Base-by-base conservation (phyloP, 2,888 invertebrate genomes). In the Congeria kusceri region DNA sequence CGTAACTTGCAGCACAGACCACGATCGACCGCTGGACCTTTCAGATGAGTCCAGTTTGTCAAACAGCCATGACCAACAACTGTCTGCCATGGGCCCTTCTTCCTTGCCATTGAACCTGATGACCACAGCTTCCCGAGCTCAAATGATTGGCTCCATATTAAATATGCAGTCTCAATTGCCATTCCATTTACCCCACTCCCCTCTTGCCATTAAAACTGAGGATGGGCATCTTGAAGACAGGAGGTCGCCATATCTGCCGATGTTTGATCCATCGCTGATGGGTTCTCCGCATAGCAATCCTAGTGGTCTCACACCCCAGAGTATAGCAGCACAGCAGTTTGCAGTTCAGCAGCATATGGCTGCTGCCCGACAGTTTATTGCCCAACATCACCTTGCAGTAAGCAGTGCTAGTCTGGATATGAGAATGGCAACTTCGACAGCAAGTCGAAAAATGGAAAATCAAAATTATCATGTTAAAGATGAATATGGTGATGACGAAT, bases 331-430 rank as follows among this genome's bases (percentile, higher is more conserved):
- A 3, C 83, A 83, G 75, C 77, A 77, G 44, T 29, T 67, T 27
- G 83, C 77, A 11, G 57, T 72, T 47, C 71, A 68, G 28, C 79
- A 83, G 59, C 83, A 83, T 57, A 59, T 83, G 39, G 79, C 78
- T 7, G 78, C 78, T 9, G 82, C 79, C 11, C 79, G 87, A 74
- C 88, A 87, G 29, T 78, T 87, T 74, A 87, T 87, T 28, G 87
- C 85, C 25, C 83, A 85, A 67, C 85, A 84, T 28, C 80, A 78
- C 39, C 63, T 79, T 39, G 66, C 66, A 29, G 70, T 64, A 23
- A 72, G 25, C 46, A 47, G 58, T 57, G 57, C 56, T 44, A 63
- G 49, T 56, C 64, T 72, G 57, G 63, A 63, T 29, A n/a, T 27
- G 29, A 57, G 70, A 44, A 25, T 64, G 57, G 44, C 56, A n/a